These are phyloP conservation scores for Betta splendens DNA, from an alignment of 2,797 vertebrate genomes.

Conservation along the genomic window DNA sequence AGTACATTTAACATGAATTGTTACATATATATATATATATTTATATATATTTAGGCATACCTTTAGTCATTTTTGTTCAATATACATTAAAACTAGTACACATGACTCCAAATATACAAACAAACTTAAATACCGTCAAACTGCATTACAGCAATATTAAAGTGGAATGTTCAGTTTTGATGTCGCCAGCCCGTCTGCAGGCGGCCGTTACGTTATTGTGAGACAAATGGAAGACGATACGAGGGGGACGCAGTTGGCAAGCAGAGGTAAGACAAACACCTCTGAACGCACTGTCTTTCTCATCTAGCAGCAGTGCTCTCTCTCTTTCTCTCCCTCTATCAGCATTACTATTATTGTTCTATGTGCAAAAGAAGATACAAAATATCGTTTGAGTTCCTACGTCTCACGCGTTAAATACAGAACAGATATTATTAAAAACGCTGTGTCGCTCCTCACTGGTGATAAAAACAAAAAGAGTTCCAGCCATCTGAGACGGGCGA, in stretches of 20 bases:
- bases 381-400: slow-evolving; percentile 46
- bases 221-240: slow-evolving; percentile 82
- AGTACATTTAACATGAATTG: slow-evolving; percentile 92
- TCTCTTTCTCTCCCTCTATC: slow-evolving; percentile 43
- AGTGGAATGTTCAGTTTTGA: slow-evolving; percentile 88
- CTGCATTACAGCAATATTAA: slow-evolving; percentile 88
- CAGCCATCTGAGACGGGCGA: not conserved
- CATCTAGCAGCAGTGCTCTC: slow-evolving; percentile 68
- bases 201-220: slow-evolving; percentile 71
- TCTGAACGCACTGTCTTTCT: slow-evolving; percentile 39
- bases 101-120: slow-evolving; percentile 92
- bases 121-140: slow-evolving; percentile 92
- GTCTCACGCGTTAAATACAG: slow-evolving; percentile 35
- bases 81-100: slow-evolving; percentile 97
- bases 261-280: slow-evolving; percentile 40
- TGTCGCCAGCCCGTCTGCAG: slow-evolving; percentile 77
- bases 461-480: slow-evolving; percentile 7
- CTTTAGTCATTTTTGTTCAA: slow-evolving; percentile 86
- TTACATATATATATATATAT: no score
- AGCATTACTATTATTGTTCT: slow-evolving; percentile 43
- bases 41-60: slow-evolving; percentile 86
- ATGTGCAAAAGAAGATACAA: slow-evolving; percentile 65
- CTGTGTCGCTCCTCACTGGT: slow-evolving; percentile 42
- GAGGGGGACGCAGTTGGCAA: slow-evolving; percentile 77
- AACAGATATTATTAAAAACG: slow-evolving; percentile 39